Evolutionary conservation across 2,888 invertebrate species (phyloP).

Genomic region (Euspilapteryx auroguttella): DNA sequence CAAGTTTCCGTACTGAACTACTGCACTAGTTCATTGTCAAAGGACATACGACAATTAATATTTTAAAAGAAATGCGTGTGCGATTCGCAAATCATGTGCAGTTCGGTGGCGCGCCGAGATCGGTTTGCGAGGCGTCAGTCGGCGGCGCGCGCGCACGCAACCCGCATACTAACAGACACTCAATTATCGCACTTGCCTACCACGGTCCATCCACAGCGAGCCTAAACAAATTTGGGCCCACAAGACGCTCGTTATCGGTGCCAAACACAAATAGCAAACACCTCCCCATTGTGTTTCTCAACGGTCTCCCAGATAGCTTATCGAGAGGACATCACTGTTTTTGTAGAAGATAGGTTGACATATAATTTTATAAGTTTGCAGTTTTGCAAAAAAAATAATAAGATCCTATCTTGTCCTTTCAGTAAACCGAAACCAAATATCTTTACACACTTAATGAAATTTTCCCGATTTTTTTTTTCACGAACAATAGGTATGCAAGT

Average conservation of each 20-base stretch:
- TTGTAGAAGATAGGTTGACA: no score
- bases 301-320: conserved; percentile 11
- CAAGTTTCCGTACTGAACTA: not conserved
- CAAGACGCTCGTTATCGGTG: conserved; percentile 30
- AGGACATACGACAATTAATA: no score
- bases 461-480: no score
- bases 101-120: conserved; percentile 18
- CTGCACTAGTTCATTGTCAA: no score
- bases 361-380: no score
- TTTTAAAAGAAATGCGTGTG: no score
- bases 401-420: conserved; percentile 10
- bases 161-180: conserved; percentile 55
- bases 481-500: no score
- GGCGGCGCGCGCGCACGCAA: conserved; percentile 40
- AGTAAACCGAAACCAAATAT: conserved; percentile 7
- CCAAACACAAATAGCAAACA: conserved; percentile 31
- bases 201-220: no score
- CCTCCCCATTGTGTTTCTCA: conserved; percentile 22
- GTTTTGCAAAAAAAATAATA: conserved; percentile 23
- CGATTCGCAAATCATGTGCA: conserved; percentile 3
- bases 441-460: no score
- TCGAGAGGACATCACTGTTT: conserved; percentile 22
- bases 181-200: no score
- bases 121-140: conserved; percentile 33
- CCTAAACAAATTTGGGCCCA: conserved; percentile 33